phyloP scores from a whole-genome alignment of 2,888 invertebrate species.

The Hedychridium roseum region DNA sequence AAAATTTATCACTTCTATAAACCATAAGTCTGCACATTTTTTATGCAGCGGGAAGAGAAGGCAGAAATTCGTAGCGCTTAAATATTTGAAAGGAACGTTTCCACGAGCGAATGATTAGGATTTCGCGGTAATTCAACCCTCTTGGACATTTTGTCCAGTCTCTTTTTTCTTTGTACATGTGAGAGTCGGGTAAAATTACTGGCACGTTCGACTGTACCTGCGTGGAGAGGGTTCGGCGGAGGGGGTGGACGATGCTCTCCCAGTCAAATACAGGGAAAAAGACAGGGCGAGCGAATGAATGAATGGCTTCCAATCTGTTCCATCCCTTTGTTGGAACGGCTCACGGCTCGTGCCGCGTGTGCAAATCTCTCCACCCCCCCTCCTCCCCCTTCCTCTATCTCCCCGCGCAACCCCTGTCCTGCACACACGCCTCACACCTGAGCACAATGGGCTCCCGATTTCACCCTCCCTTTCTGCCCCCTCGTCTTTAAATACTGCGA shows the following conservation, averaged over 20 bases:
- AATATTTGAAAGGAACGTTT: constrained; percentile 13
- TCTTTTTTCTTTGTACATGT: neutral
- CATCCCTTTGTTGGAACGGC: constrained; percentile 60
- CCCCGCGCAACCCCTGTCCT: constrained; percentile 34
- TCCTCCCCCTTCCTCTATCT: constrained; percentile 11
- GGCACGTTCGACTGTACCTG: constrained; percentile 33
- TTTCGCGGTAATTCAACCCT: neutral
- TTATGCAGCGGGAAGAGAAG: neutral
- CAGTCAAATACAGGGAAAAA: constrained; percentile 43
- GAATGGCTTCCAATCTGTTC: constrained; percentile 52
- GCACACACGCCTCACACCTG: constrained; percentile 64
- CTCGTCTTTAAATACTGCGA: constrained; percentile 49
- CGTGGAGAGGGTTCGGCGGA: constrained; percentile 10
- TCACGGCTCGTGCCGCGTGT: constrained; percentile 62
- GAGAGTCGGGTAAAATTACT: constrained; percentile 6
- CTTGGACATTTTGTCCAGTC: neutral
- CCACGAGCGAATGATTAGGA: neutral
- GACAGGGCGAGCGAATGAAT: constrained; percentile 39
- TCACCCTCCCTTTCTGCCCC: constrained; percentile 44
- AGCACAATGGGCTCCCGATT: constrained; percentile 60
- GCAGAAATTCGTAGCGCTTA: constrained; percentile 5
- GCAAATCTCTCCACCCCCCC: constrained; percentile 55
- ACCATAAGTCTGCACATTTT: no score
- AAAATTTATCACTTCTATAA: no score
- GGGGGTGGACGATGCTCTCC: constrained; percentile 14